Evolutionary conservation across 2,113 vertebrate genomes (phyloP), one percentile per base, ranked within the genome.

Genomic region (Tenrec ecaudatus): DNA sequence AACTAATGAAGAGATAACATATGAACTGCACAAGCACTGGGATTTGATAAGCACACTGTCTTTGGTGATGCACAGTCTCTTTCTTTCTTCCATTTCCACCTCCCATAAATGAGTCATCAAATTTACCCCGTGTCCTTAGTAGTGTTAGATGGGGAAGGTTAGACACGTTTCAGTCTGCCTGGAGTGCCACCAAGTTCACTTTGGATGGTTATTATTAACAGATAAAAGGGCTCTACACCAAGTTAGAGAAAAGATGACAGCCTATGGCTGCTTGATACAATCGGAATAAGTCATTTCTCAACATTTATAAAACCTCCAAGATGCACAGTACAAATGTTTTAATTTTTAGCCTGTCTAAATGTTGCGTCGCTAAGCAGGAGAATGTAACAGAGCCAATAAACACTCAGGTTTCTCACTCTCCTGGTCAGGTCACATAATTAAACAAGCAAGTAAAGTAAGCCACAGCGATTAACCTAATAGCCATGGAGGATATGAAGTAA

Each of bases 281-380:
- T n/a, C 10, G 90, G 57, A 94, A 11, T 36, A 86, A 33, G n/a
- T 53, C 81, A 58, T 22, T 68, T 73, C 3, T 36, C 29, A 43
- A 36, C 16, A 78, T 58, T 53, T 77, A 68, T 78, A 83, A 85
- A 60, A 31, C 14, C 36, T 90, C 29, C 86, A 17, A 31, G 25
- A 3, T 88, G 38, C 64, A 3, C 10, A 82, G 66, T 40, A 9
- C 19, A 91, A 78, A 29, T 68, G 25, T 15, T 85, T 23, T 88
- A 22, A 89, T 82, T 58, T 92, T 86, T 81, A 80, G 17, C 71
- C 19, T 75, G 31, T 29, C 60, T 94, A 68, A 87, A 29, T 84
- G 89, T 75, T 73, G 7, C 71, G 38, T 85, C 66, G 86, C 29
- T 29, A 66, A 76, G 27, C 36, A 82, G 82, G 89, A 83, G 69